Evolutionary conservation across 2,113 vertebrate species (phyloP).

Genomic region (Phalacrocorax carbo): DNA sequence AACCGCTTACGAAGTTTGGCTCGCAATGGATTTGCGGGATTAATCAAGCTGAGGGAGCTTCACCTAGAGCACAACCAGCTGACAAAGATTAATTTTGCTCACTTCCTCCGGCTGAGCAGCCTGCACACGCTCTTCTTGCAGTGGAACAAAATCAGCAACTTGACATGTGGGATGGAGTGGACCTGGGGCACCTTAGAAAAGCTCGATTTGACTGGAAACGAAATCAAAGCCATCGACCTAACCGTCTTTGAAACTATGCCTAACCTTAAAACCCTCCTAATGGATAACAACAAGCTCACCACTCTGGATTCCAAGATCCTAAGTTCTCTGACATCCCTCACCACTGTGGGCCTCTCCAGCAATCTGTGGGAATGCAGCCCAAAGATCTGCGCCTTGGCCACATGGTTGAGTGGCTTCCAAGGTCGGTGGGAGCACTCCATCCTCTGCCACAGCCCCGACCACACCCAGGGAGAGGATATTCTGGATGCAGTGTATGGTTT

Average conservation of each 20-base stretch:
- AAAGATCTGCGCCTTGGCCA: slow-evolving; percentile 92
- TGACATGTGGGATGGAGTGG: slow-evolving; percentile 98
- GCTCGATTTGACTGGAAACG: slow-evolving; percentile 94
- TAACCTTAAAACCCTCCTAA: slow-evolving; percentile 92
- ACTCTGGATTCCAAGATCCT: slow-evolving; percentile 88
- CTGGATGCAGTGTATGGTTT: slow-evolving; percentile 96
- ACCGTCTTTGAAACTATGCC: slow-evolving; percentile 95
- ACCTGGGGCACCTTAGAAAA: slow-evolving; percentile 96
- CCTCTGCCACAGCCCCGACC: slow-evolving; percentile 93
- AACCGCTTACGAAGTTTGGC: slow-evolving; percentile 96
- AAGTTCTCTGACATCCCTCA: slow-evolving; percentile 87
- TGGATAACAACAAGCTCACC: slow-evolving; percentile 98
- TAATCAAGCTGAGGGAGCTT: slow-evolving; percentile 97
- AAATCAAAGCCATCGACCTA: slow-evolving; percentile 89
- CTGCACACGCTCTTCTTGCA: slow-evolving; percentile 96
- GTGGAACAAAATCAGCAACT: slow-evolving; percentile 98
- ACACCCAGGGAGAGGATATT: slow-evolving; percentile 98
- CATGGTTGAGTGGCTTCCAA: slow-evolving; percentile 93
- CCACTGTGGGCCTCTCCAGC: slow-evolving; percentile 90
- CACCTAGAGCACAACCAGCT: slow-evolving; percentile 99
- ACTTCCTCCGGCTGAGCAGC: slow-evolving; percentile 95
- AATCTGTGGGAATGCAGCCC: slow-evolving; percentile 99
- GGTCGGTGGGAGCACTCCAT: slow-evolving; percentile 98
- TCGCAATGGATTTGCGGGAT: slow-evolving; percentile 96
- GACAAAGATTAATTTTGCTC: slow-evolving; percentile 98